phyloP scores from a whole-genome alignment of 2,888 invertebrate genomes.

The Sepiola atlantica region DNA sequence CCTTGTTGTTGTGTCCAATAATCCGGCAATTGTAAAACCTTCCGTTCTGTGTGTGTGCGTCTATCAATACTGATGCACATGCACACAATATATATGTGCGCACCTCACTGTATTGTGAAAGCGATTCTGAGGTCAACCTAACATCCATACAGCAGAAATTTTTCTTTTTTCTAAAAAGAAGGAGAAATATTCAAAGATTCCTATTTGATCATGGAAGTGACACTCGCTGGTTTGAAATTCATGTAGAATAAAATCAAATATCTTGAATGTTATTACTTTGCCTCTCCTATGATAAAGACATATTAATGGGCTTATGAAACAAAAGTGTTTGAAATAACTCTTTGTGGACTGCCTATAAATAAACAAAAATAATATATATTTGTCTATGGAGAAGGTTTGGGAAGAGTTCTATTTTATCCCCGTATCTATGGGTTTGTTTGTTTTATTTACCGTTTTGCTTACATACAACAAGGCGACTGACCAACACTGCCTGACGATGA shows the following conservation, averaged over 20 bases:
- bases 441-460: background rate
- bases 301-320: background rate
- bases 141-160: background rate
- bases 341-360: background rate
- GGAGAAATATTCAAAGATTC: background rate
- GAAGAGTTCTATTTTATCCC: background rate
- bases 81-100: background rate
- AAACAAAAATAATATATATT: background rate
- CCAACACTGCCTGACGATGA: background rate
- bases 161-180: background rate
- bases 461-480: background rate
- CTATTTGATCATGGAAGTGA: background rate
- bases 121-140: background rate
- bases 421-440: background rate
- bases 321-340: background rate
- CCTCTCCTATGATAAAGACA: background rate
- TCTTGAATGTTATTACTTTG: background rate
- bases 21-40: conserved; percentile 14
- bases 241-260: too few relatives aligned
- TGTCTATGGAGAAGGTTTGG: background rate
- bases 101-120: background rate
- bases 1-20: conserved; percentile 37
- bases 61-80: background rate
- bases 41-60: background rate
- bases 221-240: too few relatives aligned